Base-by-base conservation (phyloP, 2,888 invertebrate species). In the Melinaea marsaeus region DNA sequence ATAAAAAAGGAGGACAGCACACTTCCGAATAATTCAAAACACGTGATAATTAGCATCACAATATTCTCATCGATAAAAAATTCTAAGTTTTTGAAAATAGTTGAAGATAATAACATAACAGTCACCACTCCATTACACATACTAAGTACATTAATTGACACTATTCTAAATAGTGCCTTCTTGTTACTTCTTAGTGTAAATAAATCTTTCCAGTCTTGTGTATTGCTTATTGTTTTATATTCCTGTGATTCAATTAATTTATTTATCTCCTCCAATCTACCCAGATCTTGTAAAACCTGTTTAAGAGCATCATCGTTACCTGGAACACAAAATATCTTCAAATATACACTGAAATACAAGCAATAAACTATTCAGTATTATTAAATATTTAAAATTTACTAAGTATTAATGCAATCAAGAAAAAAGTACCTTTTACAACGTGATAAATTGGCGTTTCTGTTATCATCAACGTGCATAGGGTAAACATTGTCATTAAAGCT, bases 371-470 rank as follows among this genome's bases (percentile, higher is more conserved):
- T 22, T 22, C 22, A 22, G 22, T 22, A 22, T 1, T 22, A 22
- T 22, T 22, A 22, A 22, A 22, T 22, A 22, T 22, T 22, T 22
- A 22, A 22, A 22, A 22, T 22, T 22, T 22, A 22, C 22, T 56
- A 55, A 13, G 11, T 45, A 51, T 45, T 32, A 34, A 46, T 22
- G 5, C 32, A 45, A 3, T 35, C 2, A 9, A 22, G 2, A 9
- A 13, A 11, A 55, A 7, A 51, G 2, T 32, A 81, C 83, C 79
- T 69, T 73, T 75, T 62, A 81, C 65, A 22, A 79, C 60, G 32
- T 75, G 70, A 70, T 72, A 82, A 2, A 80, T 66, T 0, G 84
- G 84, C 13, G 81, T 74, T 63, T 84, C 84, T 0, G 80, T 79
- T 58, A 83, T 69, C 3, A 71, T 66, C 0, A 75, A 69, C 2